Percentiles rank a stretch among this genome's conserved stretches.
Conservation (phyloP, 2,888 invertebrate genomes). For the Dryadula phaetusa region DNA sequence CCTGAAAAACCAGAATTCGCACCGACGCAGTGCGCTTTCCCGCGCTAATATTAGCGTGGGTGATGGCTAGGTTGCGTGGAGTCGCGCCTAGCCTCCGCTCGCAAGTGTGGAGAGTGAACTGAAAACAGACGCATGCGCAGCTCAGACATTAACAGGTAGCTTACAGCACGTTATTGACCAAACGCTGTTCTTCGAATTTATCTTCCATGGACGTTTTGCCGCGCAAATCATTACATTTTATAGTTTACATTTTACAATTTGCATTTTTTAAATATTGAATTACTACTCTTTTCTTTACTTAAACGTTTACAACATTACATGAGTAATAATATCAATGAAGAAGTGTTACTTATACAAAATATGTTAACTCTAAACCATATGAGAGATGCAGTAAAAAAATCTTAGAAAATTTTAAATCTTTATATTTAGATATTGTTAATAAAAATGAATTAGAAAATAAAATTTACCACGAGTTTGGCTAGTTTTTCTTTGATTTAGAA, state of each 20-base stretch:
- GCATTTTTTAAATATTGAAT: not conserved
- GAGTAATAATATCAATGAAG: no score
- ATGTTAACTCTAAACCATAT: no score
- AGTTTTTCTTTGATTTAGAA: no score
- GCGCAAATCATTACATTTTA: slow-evolving; percentile 8
- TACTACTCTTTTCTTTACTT: not conserved
- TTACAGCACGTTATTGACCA: slow-evolving; percentile 60
- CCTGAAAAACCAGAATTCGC: slow-evolving; percentile 59
- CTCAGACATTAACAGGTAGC: slow-evolving; percentile 62
- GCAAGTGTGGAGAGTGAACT: slow-evolving; percentile 52
- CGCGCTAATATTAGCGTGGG: slow-evolving; percentile 64
- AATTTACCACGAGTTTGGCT: no score
- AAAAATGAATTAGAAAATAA: no score
- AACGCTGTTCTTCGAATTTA: slow-evolving; percentile 47
- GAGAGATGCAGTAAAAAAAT: no score
- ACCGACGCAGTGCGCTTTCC: slow-evolving; percentile 52
- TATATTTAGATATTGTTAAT: no score
- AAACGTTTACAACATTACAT: no score
- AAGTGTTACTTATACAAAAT: no score
- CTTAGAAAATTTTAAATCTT: no score
- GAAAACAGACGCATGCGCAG: slow-evolving; percentile 59
- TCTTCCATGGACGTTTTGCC: slow-evolving; percentile 24
- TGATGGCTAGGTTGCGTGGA: slow-evolving; percentile 56
- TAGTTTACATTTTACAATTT: no score
- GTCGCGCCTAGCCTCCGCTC: slow-evolving; percentile 57